Base-by-base conservation (phyloP, 2,888 invertebrate species). In the Scaptomyza reducta region DNA sequence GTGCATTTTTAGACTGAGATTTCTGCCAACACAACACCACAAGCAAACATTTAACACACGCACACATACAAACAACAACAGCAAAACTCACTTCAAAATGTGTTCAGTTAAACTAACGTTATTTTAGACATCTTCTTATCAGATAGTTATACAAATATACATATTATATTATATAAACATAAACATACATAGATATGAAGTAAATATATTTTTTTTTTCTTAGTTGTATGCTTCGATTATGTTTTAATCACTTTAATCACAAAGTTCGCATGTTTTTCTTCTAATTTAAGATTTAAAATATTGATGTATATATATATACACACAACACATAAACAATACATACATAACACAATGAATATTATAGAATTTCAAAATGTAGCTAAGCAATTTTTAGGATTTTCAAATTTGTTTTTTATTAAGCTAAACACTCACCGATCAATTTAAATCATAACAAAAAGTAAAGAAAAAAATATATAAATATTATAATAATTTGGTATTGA, bases 81-180 rank as follows among this genome's bases (percentile, higher is more conserved):
- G 54, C 41, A 59, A 67, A 72, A 73, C 78, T 84, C 82, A 82
- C 70, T 88, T 87, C 62, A 72, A 72, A 87, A 76, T 84, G 84
- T 84, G 84, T 84, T 84, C 84, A 84, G 88, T 85, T 87, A 85
- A 82, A 76, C 50, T 87, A 82, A 82, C 79, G 59, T 87, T 88
- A 82, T 62, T 75, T 86, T 74, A 84, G 79, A 74, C 75, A 56
- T 50, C 67, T 74, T 74, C 71, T 82, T 80, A 87, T 78, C 71
- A 66, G 33, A 66, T 81, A 87, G 59, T 74, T 74, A 65, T 74
- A 62, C 56, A 61, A 46, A 33, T 40, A 66, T 42, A 47, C 44
- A 54, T 47, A 41, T 35, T 53, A 40, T 41, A 50, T 10, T 50
- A 50, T 50, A 54, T 50, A 49, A 44, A 71, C 40, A 54, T 50